Evolutionary conservation across 2,888 invertebrate species (phyloP).

Genomic region (Drosophila mayaguana): DNA sequence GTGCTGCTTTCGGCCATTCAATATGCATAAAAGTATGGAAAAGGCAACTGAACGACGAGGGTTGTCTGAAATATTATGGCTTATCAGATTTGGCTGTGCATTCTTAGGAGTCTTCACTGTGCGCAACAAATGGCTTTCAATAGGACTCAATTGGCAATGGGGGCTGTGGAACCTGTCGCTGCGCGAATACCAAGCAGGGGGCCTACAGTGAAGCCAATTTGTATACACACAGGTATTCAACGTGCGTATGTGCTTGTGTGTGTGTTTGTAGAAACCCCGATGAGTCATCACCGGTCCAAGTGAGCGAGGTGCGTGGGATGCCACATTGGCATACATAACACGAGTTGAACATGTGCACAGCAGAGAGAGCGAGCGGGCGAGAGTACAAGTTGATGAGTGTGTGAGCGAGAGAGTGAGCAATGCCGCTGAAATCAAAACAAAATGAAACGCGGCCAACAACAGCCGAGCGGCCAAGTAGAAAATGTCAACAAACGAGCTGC

Average conservation of each 20-base stretch:
- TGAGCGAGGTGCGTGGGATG: conserved; percentile 52
- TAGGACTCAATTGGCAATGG: conserved; percentile 22
- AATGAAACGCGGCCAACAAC: conserved; percentile 44
- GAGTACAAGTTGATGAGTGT: neutral
- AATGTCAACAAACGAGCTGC: conserved; percentile 76
- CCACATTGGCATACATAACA: conserved; percentile 68
- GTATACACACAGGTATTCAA: conserved; percentile 1
- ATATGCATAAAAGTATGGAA: neutral
- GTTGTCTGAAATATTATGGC: neutral
- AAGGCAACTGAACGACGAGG: neutral
- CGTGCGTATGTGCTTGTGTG: conserved; percentile 23
- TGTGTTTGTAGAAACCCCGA: conserved; percentile 82
- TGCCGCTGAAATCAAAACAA: conserved; percentile 68
- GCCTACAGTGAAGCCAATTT: conserved; percentile 22
- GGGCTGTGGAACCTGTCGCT: conserved; percentile 43
- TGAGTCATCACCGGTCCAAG: conserved; percentile 75
- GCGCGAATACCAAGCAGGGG: conserved; percentile 50
- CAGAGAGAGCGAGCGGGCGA: conserved; percentile 5
- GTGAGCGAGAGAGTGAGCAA: neutral
- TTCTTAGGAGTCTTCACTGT: conserved; percentile 9
- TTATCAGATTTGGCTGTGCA: neutral
- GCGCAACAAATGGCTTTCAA: conserved; percentile 42
- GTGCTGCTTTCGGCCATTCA: neutral
- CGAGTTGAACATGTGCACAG: conserved; percentile 58
- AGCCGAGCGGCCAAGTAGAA: conserved; percentile 51